These are phyloP conservation scores for Pseudachorutes palmiensis DNA, from an alignment of 1,140 invertebrate species.

Conservation along the genomic window DNA sequence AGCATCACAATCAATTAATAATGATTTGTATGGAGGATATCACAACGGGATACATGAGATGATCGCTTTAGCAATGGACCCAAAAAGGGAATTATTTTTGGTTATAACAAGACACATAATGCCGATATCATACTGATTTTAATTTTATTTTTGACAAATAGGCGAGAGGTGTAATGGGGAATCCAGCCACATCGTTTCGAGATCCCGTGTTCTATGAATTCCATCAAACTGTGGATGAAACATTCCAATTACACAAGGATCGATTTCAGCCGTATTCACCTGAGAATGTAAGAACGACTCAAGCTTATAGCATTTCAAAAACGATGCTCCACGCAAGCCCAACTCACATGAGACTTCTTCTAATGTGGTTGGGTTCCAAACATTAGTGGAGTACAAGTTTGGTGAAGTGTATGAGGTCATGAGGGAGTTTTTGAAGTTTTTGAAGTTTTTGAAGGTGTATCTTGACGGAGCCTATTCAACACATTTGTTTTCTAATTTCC, in stretches of 20 bases:
- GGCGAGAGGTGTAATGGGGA: conserved; percentile 40
- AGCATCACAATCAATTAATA: background rate
- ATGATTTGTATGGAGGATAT: background rate
- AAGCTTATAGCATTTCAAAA: too few species aligned
- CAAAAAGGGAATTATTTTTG: background rate
- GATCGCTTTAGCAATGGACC: background rate
- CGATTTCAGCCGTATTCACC: background rate
- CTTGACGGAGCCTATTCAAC: background rate
- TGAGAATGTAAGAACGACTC: background rate
- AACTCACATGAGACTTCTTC: background rate
- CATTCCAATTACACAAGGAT: conserved; percentile 57
- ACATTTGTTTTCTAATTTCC: background rate
- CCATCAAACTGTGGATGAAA: conserved; percentile 67
- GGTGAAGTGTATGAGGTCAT: too few species aligned
- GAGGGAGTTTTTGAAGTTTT: too few species aligned
- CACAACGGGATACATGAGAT: background rate
- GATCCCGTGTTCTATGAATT: conserved; percentile 78
- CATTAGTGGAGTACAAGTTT: too few species aligned
- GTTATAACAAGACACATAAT: too few species aligned
- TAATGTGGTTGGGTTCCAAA: too few species aligned
- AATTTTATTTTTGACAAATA: too few species aligned
- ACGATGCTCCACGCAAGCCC: too few species aligned
- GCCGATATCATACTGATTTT: too few species aligned
- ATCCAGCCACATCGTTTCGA: conserved; percentile 44
- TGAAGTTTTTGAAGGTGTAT: too few species aligned